A percentile compares a stretch with the other conserved stretches of the same genome.
These are phyloP conservation scores for Phalacrocorax carbo DNA, from an alignment of 2,113 vertebrate species.

Conservation along the genomic window DNA sequence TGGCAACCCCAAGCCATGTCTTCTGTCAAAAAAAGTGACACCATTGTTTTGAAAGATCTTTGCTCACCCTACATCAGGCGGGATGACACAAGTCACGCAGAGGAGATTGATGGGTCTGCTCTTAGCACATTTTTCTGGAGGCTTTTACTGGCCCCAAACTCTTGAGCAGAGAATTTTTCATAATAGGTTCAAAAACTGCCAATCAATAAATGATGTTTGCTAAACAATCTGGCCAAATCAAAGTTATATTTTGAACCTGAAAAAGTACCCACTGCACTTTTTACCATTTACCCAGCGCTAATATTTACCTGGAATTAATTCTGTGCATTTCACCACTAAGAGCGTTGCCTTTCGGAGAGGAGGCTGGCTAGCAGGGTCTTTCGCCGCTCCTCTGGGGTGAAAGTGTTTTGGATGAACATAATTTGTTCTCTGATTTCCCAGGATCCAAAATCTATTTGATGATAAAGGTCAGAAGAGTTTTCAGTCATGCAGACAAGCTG, in stretches of 20 bases:
- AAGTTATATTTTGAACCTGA: background rate
- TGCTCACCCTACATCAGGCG: rapidly evolving
- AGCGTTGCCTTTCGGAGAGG: background rate
- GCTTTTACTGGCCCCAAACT: background rate
- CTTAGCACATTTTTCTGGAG: rapidly evolving
- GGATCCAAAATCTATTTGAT: background rate
- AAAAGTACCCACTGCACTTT: background rate
- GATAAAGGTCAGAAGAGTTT: slow-evolving; percentile 7
- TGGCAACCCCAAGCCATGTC: background rate
- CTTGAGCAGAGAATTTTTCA: background rate
- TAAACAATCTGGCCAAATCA: background rate
- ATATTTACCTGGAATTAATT: background rate
- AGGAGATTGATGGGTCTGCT: background rate
- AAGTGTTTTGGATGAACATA: background rate
- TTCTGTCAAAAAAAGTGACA: background rate
- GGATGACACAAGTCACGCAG: rapidly evolving
- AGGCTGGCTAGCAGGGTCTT: background rate
- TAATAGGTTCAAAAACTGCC: background rate
- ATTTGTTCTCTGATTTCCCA: background rate
- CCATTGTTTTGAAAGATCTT: background rate
- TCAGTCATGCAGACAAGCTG: background rate
- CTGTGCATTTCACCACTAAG: background rate
- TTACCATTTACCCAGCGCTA: background rate
- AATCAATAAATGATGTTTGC: background rate
- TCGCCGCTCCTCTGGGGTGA: background rate